These are phyloP conservation scores for Diadophis punctatus DNA, from an alignment of 2,113 vertebrate species.

Conservation along the genomic window DNA sequence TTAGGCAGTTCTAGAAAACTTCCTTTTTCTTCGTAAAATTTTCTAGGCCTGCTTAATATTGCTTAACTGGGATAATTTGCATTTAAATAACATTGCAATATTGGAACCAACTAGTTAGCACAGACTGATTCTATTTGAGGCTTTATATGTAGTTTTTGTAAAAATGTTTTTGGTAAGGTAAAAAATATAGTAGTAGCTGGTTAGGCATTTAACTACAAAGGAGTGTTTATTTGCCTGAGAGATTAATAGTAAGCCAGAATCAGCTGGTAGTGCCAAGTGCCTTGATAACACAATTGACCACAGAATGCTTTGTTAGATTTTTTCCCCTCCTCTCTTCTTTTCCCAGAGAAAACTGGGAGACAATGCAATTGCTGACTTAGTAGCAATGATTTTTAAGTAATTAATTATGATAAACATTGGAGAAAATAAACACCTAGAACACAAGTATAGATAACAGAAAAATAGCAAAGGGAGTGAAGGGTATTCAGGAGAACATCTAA, in stretches of 20 bases:
- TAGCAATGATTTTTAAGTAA: neutral
- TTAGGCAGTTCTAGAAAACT: neutral
- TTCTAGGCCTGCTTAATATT: neutral
- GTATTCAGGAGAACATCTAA: neutral
- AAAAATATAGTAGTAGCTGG: constrained; percentile 46
- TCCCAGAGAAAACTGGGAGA: constrained; percentile 13
- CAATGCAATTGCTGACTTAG: neutral
- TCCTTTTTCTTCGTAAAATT: neutral
- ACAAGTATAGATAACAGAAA: neutral
- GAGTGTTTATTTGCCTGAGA: constrained; percentile 57
- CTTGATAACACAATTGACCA: constrained; percentile 64
- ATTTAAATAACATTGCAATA: constrained; percentile 10
- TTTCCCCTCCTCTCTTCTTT: neutral
- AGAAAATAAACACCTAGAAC: neutral
- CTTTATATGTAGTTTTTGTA: constrained; percentile 46
- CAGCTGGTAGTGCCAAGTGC: constrained; percentile 66
- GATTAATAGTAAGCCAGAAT: constrained; percentile 61
- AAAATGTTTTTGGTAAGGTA: constrained; percentile 59
- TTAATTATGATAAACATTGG: constrained; percentile 1
- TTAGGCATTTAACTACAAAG: constrained; percentile 62
- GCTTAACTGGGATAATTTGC: constrained; percentile 25
- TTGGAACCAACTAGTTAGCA: constrained; percentile 34
- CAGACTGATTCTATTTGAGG: constrained; percentile 37
- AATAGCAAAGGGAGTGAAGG: neutral
- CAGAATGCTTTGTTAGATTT: constrained; percentile 59